Percentiles rank a stretch among this genome's conserved stretches.
Conservation (phyloP, 2,113 vertebrate genomes). For the Neolamprologus brichardi region DNA sequence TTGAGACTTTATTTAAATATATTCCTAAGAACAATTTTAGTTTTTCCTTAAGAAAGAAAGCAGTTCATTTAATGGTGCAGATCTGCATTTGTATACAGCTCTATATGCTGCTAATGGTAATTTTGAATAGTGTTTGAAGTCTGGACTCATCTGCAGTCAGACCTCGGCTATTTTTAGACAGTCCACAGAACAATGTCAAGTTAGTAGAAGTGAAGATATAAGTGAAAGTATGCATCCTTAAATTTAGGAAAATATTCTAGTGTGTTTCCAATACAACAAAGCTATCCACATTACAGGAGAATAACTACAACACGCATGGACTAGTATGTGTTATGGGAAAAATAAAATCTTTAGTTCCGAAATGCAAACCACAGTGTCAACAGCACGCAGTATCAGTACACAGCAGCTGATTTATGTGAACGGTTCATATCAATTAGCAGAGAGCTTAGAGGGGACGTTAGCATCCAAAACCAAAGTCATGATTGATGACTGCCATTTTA, state of each 20-base stretch:
- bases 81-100: background rate
- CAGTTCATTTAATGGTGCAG: background rate
- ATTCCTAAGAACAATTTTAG: background rate
- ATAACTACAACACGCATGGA: background rate
- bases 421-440: slow-evolving; percentile 47
- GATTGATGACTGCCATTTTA: slow-evolving; percentile 63
- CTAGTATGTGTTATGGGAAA: background rate
- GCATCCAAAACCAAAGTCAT: slow-evolving; percentile 26
- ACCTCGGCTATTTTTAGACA: background rate
- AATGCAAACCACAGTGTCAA: slow-evolving; percentile 7
- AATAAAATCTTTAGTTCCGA: background rate
- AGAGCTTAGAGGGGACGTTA: slow-evolving; percentile 25
- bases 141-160: background rate
- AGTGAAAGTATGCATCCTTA: background rate
- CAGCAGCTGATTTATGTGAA: slow-evolving; percentile 46
- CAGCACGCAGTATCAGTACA: background rate
- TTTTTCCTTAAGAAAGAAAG: background rate
- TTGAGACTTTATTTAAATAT: background rate
- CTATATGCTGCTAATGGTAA: background rate
- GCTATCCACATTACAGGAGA: background rate
- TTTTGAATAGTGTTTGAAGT: background rate
- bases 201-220: background rate
- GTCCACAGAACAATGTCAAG: background rate
- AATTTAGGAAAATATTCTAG: background rate
- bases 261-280: background rate